phyloP scores from a whole-genome alignment of 2,113 vertebrate genomes.

The Psittacus erithacus region DNA sequence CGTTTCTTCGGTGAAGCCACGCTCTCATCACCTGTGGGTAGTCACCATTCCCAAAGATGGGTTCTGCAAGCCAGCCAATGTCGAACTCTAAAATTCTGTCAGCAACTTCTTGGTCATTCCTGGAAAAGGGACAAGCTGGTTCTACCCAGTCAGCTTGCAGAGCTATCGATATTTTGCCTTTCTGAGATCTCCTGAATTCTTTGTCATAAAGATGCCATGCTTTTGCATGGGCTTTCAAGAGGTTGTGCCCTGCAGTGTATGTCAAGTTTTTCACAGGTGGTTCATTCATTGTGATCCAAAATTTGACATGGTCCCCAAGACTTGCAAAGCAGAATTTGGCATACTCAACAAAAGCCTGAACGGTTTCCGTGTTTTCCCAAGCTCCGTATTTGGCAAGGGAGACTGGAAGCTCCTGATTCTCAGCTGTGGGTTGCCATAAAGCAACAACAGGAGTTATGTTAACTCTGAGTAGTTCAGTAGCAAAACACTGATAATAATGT shows the following conservation, averaged over 20 bases:
- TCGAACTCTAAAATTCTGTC: constrained; percentile 88
- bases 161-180: constrained; percentile 88
- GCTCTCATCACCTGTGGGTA: constrained; percentile 89
- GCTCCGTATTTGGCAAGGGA: constrained; percentile 78
- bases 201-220: constrained; percentile 89
- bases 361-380: constrained; percentile 86
- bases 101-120: constrained; percentile 84
- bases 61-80: constrained; percentile 93
- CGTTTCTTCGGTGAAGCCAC: constrained; percentile 85
- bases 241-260: constrained; percentile 85
- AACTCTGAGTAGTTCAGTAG: constrained; percentile 83
- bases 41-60: constrained; percentile 90
- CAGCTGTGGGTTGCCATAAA: constrained; percentile 86
- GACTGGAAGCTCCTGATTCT: constrained; percentile 83
- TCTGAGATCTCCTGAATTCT: constrained; percentile 84
- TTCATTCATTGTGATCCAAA: constrained; percentile 95
- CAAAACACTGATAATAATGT: constrained; percentile 89
- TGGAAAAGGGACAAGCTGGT: constrained; percentile 89
- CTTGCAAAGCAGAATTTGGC: constrained; percentile 87
- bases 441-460: constrained; percentile 91
- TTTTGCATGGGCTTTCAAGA: constrained; percentile 88
- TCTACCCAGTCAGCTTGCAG: constrained; percentile 95
- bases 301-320: constrained; percentile 85
- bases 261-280: constrained; percentile 85
- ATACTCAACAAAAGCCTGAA: constrained; percentile 87